Evolutionary conservation across 2,113 vertebrate species (phyloP).

Genomic region (Calonectris borealis): DNA sequence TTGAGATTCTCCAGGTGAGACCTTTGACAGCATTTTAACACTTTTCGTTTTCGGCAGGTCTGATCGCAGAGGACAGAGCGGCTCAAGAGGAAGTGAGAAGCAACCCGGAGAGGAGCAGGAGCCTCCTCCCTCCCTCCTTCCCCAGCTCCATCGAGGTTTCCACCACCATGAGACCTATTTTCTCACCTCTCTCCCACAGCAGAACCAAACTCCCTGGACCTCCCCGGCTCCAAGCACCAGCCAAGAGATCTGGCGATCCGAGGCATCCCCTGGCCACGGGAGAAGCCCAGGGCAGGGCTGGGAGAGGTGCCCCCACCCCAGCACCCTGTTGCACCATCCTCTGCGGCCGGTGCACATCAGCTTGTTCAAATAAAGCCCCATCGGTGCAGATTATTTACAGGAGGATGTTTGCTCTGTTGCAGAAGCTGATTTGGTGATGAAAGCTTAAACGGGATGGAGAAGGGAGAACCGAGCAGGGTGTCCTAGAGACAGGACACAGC

Average conservation of each 20-base stretch:
- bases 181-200: fast-evolving
- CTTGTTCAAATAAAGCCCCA: slow-evolving; percentile 51
- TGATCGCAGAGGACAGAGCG: background rate
- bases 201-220: background rate
- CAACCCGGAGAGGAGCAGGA: background rate
- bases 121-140: background rate
- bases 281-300: background rate
- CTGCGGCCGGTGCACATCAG: background rate
- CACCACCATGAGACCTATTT: background rate
- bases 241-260: background rate
- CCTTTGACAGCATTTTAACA: background rate
- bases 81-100: background rate
- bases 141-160: background rate
- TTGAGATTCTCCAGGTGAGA: background rate
- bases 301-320: background rate
- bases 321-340: background rate
- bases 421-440: background rate
- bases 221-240: background rate
- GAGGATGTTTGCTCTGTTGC: background rate
- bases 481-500: background rate
- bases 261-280: background rate
- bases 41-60: background rate
- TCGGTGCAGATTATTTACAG: slow-evolving; percentile 19
- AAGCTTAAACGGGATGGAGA: slow-evolving; percentile 26
- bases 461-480: background rate